Percentiles rank a stretch among this genome's conserved stretches.
Evolutionary conservation across 2,888 invertebrate species (phyloP).

Genomic region (Pyrrhia umbra): DNA sequence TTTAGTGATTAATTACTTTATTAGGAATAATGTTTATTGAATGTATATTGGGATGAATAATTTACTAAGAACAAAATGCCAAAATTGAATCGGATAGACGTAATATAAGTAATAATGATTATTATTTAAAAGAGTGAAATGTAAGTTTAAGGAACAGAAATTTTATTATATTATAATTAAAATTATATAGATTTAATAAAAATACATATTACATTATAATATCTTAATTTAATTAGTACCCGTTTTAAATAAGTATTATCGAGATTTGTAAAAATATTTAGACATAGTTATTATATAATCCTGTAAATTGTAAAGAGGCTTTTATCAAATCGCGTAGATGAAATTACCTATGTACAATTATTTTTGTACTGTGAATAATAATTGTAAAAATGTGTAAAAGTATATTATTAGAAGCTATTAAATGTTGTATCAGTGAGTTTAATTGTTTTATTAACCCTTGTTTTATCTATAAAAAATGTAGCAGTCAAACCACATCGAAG

Average conservation of each 20-base stretch:
- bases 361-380: conserved; percentile 75
- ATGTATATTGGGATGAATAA: conserved; percentile 33
- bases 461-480: background rate
- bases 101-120: conserved; percentile 25
- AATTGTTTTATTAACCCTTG: conserved; percentile 6
- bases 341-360: conserved; percentile 74
- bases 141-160: conserved; percentile 56
- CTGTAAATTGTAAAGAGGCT: conserved; percentile 66
- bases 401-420: conserved; percentile 67
- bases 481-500: no score
- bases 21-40: conserved; percentile 9
- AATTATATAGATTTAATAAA: conserved; percentile 24
- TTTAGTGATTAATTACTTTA: background rate
- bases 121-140: conserved; percentile 24
- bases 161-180: conserved; percentile 15
- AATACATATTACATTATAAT: conserved; percentile 2
- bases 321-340: conserved; percentile 49
- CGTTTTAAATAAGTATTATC: conserved; percentile 53
- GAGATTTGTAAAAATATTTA: conserved; percentile 42
- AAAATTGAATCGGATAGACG: conserved; percentile 32
- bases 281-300: conserved; percentile 23
- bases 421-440: conserved; percentile 58
- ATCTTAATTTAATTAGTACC: conserved; percentile 53
- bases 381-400: conserved; percentile 64
- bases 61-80: conserved; percentile 40